Evolutionary conservation across 2,888 invertebrate species (phyloP).

Genomic region (Drosophila nigricruria): DNA sequence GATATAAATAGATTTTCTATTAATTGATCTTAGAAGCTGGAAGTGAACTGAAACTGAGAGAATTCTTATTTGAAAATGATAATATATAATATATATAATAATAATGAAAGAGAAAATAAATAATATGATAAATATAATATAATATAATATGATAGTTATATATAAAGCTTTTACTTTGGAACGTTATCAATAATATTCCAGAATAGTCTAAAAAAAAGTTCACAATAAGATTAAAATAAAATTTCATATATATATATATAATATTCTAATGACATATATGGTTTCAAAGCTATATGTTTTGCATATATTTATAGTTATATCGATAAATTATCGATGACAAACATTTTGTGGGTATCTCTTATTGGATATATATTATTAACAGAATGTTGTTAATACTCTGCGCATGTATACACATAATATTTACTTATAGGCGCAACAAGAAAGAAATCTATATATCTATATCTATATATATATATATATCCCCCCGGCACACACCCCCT

Average conservation of each 20-base stretch:
- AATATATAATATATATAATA: no score
- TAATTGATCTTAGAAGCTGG: background rate
- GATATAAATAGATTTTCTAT: background rate
- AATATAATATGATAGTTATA: no score
- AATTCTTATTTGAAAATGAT: background rate
- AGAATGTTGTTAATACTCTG: constrained; percentile 1
- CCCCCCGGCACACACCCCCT: background rate
- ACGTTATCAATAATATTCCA: background rate
- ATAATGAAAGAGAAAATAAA: background rate
- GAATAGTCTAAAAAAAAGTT: background rate
- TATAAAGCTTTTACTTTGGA: background rate
- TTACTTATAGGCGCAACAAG: constrained; percentile 46
- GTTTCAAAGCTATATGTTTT: background rate
- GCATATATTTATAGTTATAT: background rate
- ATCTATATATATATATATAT: background rate
- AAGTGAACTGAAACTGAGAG: background rate
- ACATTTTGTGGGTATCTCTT: background rate
- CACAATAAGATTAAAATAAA: background rate
- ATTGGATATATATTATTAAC: background rate
- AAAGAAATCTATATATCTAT: constrained; percentile 6
- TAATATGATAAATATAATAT: background rate
- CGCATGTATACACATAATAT: constrained; percentile 23
- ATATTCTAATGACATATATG: background rate
- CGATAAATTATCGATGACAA: constrained; percentile 3
- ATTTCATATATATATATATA: background rate